phyloP scores from a whole-genome alignment of 1,140 invertebrate species.

The Lerema accius region DNA sequence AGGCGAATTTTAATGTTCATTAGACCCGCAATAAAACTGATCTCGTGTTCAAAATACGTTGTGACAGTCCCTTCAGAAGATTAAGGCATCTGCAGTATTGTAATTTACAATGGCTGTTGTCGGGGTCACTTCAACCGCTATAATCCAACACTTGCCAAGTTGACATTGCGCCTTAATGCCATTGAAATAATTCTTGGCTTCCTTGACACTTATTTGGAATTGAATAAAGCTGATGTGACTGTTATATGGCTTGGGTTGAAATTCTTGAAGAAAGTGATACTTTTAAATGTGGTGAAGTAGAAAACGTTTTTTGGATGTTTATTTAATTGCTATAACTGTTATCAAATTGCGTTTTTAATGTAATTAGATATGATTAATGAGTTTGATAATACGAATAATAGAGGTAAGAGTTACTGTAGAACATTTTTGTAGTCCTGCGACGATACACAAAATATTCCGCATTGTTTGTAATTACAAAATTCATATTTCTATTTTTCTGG shows the following conservation, averaged over 20 bases:
- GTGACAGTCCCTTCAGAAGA: conserved; percentile 15
- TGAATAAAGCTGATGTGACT: background rate
- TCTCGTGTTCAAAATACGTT: background rate
- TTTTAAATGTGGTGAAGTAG: background rate
- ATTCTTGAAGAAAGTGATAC: background rate
- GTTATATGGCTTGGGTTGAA: background rate
- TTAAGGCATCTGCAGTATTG: conserved; percentile 7
- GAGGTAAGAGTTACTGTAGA: no score
- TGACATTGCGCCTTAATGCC: conserved; percentile 23
- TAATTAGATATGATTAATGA: no score
- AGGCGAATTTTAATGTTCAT: background rate
- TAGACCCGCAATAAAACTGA: conserved; percentile 1
- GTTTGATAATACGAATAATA: no score
- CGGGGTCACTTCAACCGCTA: conserved; percentile 11
- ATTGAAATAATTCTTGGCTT: conserved; percentile 7
- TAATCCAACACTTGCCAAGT: conserved; percentile 22
- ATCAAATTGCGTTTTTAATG: no score
- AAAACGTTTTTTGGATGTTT: background rate
- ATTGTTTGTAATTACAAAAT: no score
- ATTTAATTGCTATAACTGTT: no score
- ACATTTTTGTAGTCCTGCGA: no score
- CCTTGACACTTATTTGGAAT: conserved; percentile 14
- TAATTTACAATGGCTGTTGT: conserved; percentile 18
- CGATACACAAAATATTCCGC: no score
- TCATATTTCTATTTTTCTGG: no score